These are phyloP conservation scores for Spodoptera littoralis DNA, from an alignment of 2,888 invertebrate genomes.

Conservation along the genomic window DNA sequence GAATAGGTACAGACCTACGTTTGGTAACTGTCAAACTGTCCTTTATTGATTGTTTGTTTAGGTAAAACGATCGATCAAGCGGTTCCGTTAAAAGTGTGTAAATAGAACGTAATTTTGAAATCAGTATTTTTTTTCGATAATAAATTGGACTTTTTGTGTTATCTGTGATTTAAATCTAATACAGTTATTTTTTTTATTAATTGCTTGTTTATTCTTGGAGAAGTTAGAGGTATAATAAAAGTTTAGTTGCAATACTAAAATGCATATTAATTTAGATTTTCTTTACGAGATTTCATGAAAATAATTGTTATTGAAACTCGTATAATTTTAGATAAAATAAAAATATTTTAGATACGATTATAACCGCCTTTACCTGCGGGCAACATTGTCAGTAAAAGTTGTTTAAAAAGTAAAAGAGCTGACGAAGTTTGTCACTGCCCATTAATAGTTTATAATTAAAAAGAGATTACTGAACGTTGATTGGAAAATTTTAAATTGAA, in stretches of 20 bases:
- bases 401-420: slow-evolving; percentile 1
- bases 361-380: not conserved
- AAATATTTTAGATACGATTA: too few species aligned
- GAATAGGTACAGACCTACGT: slow-evolving; percentile 8
- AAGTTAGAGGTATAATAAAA: too few species aligned
- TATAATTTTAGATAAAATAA: too few species aligned
- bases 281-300: too few species aligned
- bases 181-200: too few species aligned
- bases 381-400: not conserved
- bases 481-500: slow-evolving; percentile 24
- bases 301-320: too few species aligned
- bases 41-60: slow-evolving; percentile 2
- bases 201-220: too few species aligned
- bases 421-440: slow-evolving; percentile 11
- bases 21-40: slow-evolving; percentile 15
- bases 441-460: slow-evolving; percentile 43
- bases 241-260: too few species aligned
- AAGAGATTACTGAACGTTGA: slow-evolving; percentile 33
- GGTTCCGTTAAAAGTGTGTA: not conserved
- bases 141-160: too few species aligned
- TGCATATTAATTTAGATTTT: too few species aligned
- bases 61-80: not conserved
- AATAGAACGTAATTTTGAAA: not conserved
- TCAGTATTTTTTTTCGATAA: not conserved
- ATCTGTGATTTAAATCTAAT: too few species aligned